Conservation (phyloP, 2,113 vertebrate genomes). For the Periophthalmus modestus region DNA sequence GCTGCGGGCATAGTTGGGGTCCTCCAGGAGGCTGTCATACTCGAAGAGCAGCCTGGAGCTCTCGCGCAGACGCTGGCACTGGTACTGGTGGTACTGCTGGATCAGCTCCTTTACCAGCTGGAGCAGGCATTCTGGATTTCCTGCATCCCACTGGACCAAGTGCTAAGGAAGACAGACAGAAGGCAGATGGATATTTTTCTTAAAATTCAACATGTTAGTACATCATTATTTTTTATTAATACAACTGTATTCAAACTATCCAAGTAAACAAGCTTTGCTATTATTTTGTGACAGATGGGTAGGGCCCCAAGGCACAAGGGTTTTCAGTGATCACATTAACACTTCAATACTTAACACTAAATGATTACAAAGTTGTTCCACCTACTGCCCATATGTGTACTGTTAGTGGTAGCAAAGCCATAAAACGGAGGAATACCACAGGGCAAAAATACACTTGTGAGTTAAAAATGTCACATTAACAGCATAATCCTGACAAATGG, state of each 20-base stretch:
- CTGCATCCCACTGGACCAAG: slow-evolving; percentile 90
- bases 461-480: slow-evolving; percentile 18
- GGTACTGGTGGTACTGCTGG: slow-evolving; percentile 96
- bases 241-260: slow-evolving; percentile 3
- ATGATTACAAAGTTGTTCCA: neutral
- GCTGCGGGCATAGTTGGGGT: slow-evolving; percentile 89
- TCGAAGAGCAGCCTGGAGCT: slow-evolving; percentile 98
- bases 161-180: slow-evolving; percentile 76
- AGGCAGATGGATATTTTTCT: neutral
- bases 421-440: slow-evolving; percentile 2
- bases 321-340: neutral
- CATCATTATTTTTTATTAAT: neutral
- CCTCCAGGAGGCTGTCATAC: slow-evolving; percentile 94
- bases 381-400: neutral
- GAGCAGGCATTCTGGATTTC: slow-evolving; percentile 89
- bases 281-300: slow-evolving; percentile 3
- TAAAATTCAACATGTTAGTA: slow-evolving; percentile 9
- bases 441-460: slow-evolving; percentile 11
- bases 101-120: slow-evolving; percentile 97
- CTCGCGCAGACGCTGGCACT: slow-evolving; percentile 90
- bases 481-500: slow-evolving; percentile 15
- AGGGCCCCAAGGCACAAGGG: neutral
- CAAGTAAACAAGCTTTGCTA: slow-evolving; percentile 1
- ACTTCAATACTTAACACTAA: neutral
- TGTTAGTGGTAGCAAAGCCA: neutral